Percentiles rank a stretch among this genome's conserved stretches.
Evolutionary conservation across 2,888 invertebrate genomes (phyloP).

Genomic region (Drosophila phalerata): DNA sequence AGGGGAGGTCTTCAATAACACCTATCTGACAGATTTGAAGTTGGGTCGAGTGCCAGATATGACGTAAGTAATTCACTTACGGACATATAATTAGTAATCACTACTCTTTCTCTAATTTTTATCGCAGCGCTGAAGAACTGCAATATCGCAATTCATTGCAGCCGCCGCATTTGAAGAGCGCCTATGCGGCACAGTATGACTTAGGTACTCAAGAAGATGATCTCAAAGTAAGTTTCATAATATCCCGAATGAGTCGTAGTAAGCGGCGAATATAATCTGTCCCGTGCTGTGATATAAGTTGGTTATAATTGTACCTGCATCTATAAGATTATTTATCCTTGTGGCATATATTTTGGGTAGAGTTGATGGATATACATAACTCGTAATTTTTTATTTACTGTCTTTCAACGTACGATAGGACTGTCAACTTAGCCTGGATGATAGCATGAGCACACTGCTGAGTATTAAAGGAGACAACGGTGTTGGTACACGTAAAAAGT

Average conservation of each 20-base stretch:
- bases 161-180: constrained; percentile 94
- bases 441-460: constrained; percentile 85
- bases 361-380: too few species aligned
- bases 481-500: constrained; percentile 86
- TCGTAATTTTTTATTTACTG: not conserved
- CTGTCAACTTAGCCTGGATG: constrained; percentile 79
- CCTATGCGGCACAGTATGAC: constrained; percentile 93
- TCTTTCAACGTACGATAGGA: constrained; percentile 62
- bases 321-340: not conserved
- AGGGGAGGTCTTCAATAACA: constrained; percentile 93
- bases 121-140: constrained; percentile 88
- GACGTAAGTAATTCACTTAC: constrained; percentile 46
- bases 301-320: not conserved
- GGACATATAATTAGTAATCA: constrained; percentile 64
- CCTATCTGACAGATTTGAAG: constrained; percentile 90
- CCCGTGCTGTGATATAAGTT: not conserved
- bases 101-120: not conserved
- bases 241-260: not conserved
- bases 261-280: not conserved
- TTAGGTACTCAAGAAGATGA: constrained; percentile 89
- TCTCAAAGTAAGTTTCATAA: constrained; percentile 87
- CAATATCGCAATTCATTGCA: constrained; percentile 93
- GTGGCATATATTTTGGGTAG: not conserved
- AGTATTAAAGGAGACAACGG: constrained; percentile 67
- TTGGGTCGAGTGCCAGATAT: constrained; percentile 86